Base-by-base conservation (phyloP, 2,113 vertebrate species). In the Takifugu flavidus region DNA sequence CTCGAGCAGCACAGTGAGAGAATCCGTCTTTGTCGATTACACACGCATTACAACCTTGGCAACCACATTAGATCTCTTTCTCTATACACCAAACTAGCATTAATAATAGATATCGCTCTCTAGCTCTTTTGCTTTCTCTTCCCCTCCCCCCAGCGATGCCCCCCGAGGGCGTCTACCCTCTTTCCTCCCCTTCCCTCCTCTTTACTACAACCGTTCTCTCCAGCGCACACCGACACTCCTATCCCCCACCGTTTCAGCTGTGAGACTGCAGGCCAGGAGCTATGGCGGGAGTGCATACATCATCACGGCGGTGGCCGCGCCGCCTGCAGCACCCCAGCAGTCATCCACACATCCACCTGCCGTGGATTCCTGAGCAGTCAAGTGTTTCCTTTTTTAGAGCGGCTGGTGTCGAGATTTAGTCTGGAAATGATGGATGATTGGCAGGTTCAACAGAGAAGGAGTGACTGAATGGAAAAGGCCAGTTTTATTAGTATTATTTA, bases 61-160 rank as follows among this genome's bases (percentile, higher is more conserved):
- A 78, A 72, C 83, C 83, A 79, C 85, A 91, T 91, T 89, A 91
- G 89, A 90, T 90, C 87, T 82, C 74, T 90, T 87, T 85, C 87
- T 85, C 80, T 67, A 51, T 80, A 81, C 83, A 89, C 77, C 82
- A 84, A 86, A 82, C 77, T 60, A 61, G 27, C 83, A 90, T 92
- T 87, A 92, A 91, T 91, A 92, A 92, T 91, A 63, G 72, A 91
- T 90, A 72, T 71, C 55, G 79, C 83, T 76, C 74, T 83, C 82
- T 70, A 27, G 74, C 78, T 84, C 70, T 75, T 82, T 84, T 86
- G 70, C 82, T 79, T 57, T 65, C 59, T 34, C 42, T 42, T 56
- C 65, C 73, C 72, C 56, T 56, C 60, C 74, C 76, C 85, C 68
- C 62, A 71, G 58, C 71, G 10, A 58, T 53, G 27, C 70, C 85